Base-by-base conservation (phyloP, 2,113 vertebrate genomes). In the Coptodon rendalli region DNA sequence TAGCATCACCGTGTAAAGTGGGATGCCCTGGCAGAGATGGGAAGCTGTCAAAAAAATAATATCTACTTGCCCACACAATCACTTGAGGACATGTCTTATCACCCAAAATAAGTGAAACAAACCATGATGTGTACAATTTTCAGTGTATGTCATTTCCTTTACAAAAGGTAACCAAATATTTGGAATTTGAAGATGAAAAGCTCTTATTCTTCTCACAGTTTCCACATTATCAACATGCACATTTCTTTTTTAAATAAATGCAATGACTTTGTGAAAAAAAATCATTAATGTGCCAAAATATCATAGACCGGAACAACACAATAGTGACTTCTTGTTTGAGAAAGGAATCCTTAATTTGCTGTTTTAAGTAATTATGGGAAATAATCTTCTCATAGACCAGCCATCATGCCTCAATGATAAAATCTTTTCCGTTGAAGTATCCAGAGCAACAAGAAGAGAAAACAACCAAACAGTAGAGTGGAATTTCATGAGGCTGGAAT, bases 371-470 rank as follows among this genome's bases (percentile, higher is more conserved):
- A 85, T 86, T 81, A 57, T 50, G 48, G 14, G 80, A 66, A 87
- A 85, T 84, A 56, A 82, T 71, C 31, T 22, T 50, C 66, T 82
- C 12, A 52, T 38, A 66, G 48, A 81, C 34, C 83, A 86, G 63
- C 80, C 8, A 11, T 82, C 61, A 34, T 27, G 85, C 48, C 53
- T 86, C 38, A 6, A 48, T 86, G 89, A 93, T 93, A 50, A 66
- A 81, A 93, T 88, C 9, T 82, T 87, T 86, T 85, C 45, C 79
- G 76, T 71, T 56, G 73, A 88, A 81, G 84, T 89, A 89, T 91
- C 84, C 85, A 84, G 86, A 93, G 91, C 83, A 89, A 92, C 80
- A 78, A 38, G 87, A 88, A 89, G 83, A 86, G 52, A 81, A 87
- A 92, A 86, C 19, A 82, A 82, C 9, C 52, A 54, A 81, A 79